phyloP scores from a whole-genome alignment of 2,797 vertebrate genomes.

The Orestias chungarensis region DNA sequence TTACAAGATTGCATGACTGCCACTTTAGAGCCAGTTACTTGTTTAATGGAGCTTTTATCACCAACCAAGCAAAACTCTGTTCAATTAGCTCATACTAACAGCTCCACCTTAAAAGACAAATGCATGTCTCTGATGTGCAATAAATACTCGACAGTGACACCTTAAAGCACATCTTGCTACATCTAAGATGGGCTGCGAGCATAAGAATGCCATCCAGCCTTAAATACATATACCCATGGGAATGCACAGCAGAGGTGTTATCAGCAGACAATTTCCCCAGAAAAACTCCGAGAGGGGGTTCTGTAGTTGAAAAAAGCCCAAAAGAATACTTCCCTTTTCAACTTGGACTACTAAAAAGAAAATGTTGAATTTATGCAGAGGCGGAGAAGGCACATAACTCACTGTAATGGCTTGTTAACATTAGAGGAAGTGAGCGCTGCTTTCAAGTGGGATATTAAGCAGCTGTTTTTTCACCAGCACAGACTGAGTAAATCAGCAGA shows the following conservation, averaged over 20 bases:
- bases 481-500: conserved; percentile 92
- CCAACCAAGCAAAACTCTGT: conserved; percentile 55
- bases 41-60: conserved; percentile 68
- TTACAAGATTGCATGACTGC: conserved; percentile 39
- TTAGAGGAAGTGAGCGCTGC: conserved; percentile 88
- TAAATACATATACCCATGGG: conserved; percentile 44
- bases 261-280: conserved; percentile 53
- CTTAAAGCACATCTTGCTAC: conserved; percentile 30
- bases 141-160: conserved; percentile 59
- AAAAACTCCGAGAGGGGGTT: conserved; percentile 40
- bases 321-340: conserved; percentile 78
- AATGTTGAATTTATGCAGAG: conserved; percentile 84
- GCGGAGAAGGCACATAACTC: conserved; percentile 85
- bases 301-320: conserved; percentile 41
- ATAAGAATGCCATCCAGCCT: conserved; percentile 36
- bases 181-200: conserved; percentile 24
- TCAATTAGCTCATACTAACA: conserved; percentile 59
- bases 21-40: conserved; percentile 50
- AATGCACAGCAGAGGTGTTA: conserved; percentile 48
- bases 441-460: conserved; percentile 94
- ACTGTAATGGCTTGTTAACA: conserved; percentile 96
- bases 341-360: conserved; percentile 81
- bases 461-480: conserved; percentile 89
- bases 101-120: conserved; percentile 49
- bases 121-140: conserved; percentile 47